A percentile compares a stretch with the other conserved stretches of the same genome.
Conservation (phyloP, 1,140 invertebrate genomes). For the Drosophila equinoxialis region DNA sequence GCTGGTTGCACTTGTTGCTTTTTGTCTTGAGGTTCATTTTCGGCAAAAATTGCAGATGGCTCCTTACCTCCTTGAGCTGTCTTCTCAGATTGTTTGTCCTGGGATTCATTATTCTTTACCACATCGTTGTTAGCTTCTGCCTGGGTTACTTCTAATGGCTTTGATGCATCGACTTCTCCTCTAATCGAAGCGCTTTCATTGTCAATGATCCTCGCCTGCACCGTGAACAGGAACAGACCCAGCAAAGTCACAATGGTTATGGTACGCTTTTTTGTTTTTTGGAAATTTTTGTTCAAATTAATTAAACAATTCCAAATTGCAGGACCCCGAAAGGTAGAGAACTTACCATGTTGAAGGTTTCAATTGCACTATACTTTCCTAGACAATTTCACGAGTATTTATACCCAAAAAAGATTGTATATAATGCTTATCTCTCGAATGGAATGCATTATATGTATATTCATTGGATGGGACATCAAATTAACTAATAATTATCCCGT, state of each 20-base stretch:
- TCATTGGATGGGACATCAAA: constrained; percentile 41
- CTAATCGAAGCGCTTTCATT: neutral
- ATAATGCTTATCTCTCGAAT: constrained; percentile 11
- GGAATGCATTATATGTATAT: constrained; percentile 17
- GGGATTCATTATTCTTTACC: too few relatives aligned
- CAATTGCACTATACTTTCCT: constrained; percentile 58
- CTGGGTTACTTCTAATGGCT: too few relatives aligned
- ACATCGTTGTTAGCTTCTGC: too few relatives aligned
- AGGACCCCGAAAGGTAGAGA: neutral
- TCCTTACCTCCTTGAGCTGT: too few relatives aligned
- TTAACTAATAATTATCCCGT: constrained; percentile 6
- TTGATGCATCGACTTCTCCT: neutral
- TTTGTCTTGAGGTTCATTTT: too few relatives aligned
- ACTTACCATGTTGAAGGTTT: constrained; percentile 69
- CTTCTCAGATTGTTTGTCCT: too few relatives aligned
- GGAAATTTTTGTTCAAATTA: constrained; percentile 13
- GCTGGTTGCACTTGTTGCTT: too few relatives aligned
- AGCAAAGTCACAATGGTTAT: constrained; percentile 3
- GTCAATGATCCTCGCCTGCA: constrained; percentile 34
- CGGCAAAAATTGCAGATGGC: too few relatives aligned
- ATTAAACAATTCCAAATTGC: neutral
- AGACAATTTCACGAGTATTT: constrained; percentile 33
- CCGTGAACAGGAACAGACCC: constrained; percentile 24
- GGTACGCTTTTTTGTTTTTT: neutral
- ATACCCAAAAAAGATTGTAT: constrained; percentile 31